These are phyloP conservation scores for Eufriesea mexicana DNA, from an alignment of 1,140 invertebrate genomes.

Conservation along the genomic window DNA sequence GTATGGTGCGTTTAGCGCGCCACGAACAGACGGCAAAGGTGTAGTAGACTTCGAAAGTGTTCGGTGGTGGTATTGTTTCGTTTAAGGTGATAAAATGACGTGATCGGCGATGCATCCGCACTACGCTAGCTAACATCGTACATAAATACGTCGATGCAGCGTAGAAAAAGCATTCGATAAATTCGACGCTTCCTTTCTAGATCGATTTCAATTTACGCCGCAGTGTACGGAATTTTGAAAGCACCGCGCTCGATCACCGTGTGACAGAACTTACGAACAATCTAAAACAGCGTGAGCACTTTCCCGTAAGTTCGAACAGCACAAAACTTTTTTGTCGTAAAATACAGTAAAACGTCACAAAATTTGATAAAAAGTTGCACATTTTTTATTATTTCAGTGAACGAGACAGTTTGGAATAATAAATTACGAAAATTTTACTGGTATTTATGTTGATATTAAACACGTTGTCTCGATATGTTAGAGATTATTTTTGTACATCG, in stretches of 20 bases:
- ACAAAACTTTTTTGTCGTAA: background rate
- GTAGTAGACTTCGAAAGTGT: constrained; percentile 24
- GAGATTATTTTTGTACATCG: background rate
- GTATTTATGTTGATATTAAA: too few species aligned
- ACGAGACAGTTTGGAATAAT: background rate
- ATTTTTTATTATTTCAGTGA: background rate
- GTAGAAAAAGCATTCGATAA: background rate
- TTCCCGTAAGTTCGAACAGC: constrained; percentile 22
- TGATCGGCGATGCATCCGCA: constrained; percentile 24
- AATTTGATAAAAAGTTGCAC: background rate
- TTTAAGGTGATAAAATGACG: constrained; percentile 47
- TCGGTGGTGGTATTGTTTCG: constrained; percentile 35
- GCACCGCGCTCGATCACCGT: constrained; percentile 11
- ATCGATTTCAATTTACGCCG: constrained; percentile 6
- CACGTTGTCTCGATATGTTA: background rate
- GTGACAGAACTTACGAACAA: constrained; percentile 22
- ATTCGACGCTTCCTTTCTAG: background rate
- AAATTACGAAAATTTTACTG: background rate
- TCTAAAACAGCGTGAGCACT: constrained; percentile 22
- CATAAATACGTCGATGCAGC: background rate
- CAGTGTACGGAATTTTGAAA: constrained; percentile 24
- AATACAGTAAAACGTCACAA: background rate
- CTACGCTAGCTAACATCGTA: background rate
- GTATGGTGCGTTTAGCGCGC: constrained; percentile 30
- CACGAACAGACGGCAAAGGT: constrained; percentile 26